Evolutionary conservation across 2,888 invertebrate genomes (phyloP).

Genomic region (Dioctria linearis): DNA sequence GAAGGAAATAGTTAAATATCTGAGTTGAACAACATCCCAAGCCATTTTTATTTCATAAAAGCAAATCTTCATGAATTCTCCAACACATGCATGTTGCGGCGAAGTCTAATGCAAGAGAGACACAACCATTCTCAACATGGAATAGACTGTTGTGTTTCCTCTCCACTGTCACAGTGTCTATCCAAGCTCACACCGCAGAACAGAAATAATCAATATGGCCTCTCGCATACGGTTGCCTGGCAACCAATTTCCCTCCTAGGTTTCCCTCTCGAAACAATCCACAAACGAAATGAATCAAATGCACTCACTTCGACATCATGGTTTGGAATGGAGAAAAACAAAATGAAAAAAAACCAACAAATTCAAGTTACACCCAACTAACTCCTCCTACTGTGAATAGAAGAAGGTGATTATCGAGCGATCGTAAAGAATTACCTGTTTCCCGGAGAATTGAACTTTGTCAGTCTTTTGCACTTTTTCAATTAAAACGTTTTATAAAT

Average conservation of each 20-base stretch:
- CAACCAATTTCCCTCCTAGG: constrained; percentile 28
- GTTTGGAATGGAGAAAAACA: not conserved
- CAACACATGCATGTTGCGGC: no score
- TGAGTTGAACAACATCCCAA: not conserved
- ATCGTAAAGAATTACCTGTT: constrained; percentile 17
- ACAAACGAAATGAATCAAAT: constrained; percentile 18
- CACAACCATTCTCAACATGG: not conserved
- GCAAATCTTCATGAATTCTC: not conserved
- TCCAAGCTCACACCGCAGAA: not conserved
- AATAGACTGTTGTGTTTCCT: constrained; percentile 6
- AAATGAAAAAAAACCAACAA: constrained; percentile 8
- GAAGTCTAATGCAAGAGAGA: not conserved
- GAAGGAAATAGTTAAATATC: not conserved
- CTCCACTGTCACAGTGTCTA: not conserved
- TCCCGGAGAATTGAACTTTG: not conserved
- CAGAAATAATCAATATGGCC: constrained; percentile 40
- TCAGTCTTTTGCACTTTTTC: not conserved
- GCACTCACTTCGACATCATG: not conserved
- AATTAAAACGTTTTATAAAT: constrained; percentile 20
- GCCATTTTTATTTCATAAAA: not conserved
- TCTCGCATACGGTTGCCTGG: constrained; percentile 26
- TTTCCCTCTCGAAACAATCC: not conserved
- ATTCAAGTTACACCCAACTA: not conserved
- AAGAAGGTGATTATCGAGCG: constrained; percentile 20
- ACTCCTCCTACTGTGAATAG: constrained; percentile 22